Evolutionary conservation across 1,140 invertebrate species (phyloP).

Genomic region (Ceratoteleas bidentatus): DNA sequence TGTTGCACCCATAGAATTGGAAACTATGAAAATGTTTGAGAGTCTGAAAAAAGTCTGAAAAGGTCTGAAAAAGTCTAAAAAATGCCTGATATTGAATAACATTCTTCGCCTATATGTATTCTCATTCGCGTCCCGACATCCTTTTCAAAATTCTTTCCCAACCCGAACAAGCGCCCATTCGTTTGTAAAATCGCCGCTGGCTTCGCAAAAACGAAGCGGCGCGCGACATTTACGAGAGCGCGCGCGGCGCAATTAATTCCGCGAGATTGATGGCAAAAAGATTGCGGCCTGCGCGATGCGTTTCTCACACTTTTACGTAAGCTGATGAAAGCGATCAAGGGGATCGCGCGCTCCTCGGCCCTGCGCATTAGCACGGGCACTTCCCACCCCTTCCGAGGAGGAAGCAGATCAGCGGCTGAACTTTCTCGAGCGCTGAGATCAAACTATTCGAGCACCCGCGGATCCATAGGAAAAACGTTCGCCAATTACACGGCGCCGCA

Average conservation of each 20-base stretch:
- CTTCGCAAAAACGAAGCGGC: constrained; percentile 3
- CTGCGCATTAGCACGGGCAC: constrained; percentile 12
- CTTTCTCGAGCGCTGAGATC: constrained; percentile 37
- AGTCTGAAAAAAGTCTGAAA: too few species aligned
- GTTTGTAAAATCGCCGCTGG: too few species aligned
- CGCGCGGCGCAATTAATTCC: constrained; percentile 22
- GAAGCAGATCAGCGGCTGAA: constrained; percentile 11
- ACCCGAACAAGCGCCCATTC: too few species aligned
- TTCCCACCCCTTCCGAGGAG: constrained; percentile 24
- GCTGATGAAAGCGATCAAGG: constrained; percentile 41
- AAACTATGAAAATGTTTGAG: too few species aligned
- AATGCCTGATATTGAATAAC: too few species aligned
- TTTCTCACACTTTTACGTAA: constrained; percentile 48
- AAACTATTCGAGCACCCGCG: constrained; percentile 12
- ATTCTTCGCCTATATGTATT: too few species aligned
- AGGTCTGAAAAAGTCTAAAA: too few species aligned
- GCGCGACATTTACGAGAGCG: constrained; percentile 17
- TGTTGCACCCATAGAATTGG: too few species aligned
- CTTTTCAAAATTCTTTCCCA: too few species aligned
- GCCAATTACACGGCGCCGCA: background rate
- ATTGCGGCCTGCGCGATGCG: constrained; percentile 30
- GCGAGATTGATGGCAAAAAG: constrained; percentile 39
- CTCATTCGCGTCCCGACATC: too few species aligned
- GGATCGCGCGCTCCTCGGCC: too few species aligned
- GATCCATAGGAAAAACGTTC: constrained; percentile 10